Evolutionary conservation across 1,140 invertebrate genomes (phyloP).

Genomic region (Palaemon carinicauda): DNA sequence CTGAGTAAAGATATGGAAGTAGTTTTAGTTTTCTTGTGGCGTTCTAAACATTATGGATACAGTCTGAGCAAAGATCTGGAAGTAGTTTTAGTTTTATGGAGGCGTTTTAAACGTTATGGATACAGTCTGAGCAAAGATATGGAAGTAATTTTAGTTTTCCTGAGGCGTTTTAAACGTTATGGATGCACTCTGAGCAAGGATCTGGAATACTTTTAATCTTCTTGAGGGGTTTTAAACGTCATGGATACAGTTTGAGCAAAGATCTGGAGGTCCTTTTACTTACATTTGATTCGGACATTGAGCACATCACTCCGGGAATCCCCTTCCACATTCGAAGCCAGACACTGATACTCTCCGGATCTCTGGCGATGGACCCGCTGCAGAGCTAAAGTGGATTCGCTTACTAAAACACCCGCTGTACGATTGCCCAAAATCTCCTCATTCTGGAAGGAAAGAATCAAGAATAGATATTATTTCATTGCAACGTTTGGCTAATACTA

Average conservation of each 20-base stretch:
- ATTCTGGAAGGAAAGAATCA: conserved; percentile 67
- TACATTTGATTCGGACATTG: conserved; percentile 78
- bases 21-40: too few species aligned
- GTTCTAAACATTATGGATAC: too few species aligned
- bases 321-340: conserved; percentile 70
- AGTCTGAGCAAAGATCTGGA: too few species aligned
- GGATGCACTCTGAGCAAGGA: too few species aligned
- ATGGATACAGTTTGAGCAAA: neutral
- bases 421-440: conserved; percentile 71
- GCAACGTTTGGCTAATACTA: too few species aligned
- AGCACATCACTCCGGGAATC: conserved; percentile 67
- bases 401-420: conserved; percentile 72
- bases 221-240: neutral
- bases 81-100: too few species aligned
- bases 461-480: too few species aligned
- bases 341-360: conserved; percentile 76
- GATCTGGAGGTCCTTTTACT: conserved; percentile 13
- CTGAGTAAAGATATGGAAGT: too few species aligned
- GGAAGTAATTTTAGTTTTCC: neutral
- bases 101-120: too few species aligned
- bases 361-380: conserved; percentile 71
- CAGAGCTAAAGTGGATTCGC: conserved; percentile 74
- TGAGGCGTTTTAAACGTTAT: neutral
- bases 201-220: neutral
- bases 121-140: too few species aligned